A percentile compares a stretch with the other conserved stretches of the same genome.
phyloP scores from a whole-genome alignment of 2,797 vertebrate species.

The Anas capensis region DNA sequence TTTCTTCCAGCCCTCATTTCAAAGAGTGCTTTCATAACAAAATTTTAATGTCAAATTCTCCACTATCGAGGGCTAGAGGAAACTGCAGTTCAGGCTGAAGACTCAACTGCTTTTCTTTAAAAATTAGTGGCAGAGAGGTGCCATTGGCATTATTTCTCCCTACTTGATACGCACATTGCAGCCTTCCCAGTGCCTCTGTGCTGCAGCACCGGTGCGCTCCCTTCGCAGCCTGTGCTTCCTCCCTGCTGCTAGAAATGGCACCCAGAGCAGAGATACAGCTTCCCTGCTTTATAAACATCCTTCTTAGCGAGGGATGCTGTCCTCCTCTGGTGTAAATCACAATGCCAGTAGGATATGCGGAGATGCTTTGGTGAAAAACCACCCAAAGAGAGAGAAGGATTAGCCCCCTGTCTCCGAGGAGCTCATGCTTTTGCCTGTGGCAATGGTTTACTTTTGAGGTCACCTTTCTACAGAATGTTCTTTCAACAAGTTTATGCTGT shows the following conservation, averaged over 20 bases:
- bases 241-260: background rate
- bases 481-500: slow-evolving; percentile 28
- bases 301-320: background rate
- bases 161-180: fast-evolving
- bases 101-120: background rate
- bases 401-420: background rate
- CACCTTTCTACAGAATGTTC: background rate
- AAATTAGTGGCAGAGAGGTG: background rate
- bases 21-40: background rate
- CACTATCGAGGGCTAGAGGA: background rate
- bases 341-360: fast-evolving
- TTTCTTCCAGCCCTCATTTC: background rate
- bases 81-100: background rate
- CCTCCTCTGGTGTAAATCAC: background rate
- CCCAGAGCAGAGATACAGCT: background rate
- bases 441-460: slow-evolving; percentile 24
- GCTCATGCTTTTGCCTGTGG: slow-evolving; percentile 15
- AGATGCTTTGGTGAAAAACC: background rate
- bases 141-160: background rate
- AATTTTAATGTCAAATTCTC: background rate
- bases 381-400: background rate
- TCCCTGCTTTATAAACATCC: background rate
- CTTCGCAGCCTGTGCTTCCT: background rate
- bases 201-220: background rate
- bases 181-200: background rate